A percentile compares a stretch with the other conserved stretches of the same genome.
phyloP scores from a whole-genome alignment of 2,797 vertebrate species.

The Acanthurus tractus region DNA sequence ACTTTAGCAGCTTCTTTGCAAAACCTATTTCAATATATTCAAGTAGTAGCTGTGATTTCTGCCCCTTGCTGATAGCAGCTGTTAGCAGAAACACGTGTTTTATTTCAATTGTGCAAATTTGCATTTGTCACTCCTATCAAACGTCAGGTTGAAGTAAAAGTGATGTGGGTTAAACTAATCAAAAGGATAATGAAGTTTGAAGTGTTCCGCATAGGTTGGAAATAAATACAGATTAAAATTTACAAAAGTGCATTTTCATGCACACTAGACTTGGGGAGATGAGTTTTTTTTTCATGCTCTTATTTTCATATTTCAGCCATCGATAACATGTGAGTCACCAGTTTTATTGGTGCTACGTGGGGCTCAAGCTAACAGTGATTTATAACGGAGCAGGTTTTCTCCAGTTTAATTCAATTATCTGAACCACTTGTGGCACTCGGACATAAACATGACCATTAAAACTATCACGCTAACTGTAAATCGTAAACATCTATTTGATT shows the following conservation, averaged over 20 bases:
- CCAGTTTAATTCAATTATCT: slow-evolving; percentile 1
- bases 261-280: not conserved
- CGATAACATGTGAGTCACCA: not conserved
- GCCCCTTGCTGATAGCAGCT: not conserved
- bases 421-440: slow-evolving; percentile 1
- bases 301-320: not conserved
- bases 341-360: not conserved
- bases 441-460: slow-evolving; percentile 17
- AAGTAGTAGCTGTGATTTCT: not conserved
- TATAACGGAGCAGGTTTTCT: not conserved
- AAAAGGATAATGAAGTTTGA: not conserved
- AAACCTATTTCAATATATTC: not conserved
- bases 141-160: not conserved
- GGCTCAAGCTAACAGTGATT: not conserved
- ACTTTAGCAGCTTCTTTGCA: not conserved
- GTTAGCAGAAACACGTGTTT: not conserved
- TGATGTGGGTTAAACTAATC: not conserved
- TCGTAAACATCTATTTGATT: slow-evolving; percentile 18
- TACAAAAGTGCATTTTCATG: not conserved
- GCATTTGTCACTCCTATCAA: not conserved
- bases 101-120: not conserved
- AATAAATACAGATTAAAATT: not conserved
- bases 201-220: not conserved
- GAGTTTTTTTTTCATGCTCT: not conserved
- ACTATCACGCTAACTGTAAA: not conserved